Percentiles rank a stretch among this genome's conserved stretches.
phyloP scores from a whole-genome alignment of 2,113 vertebrate genomes.

The Gallinago media region DNA sequence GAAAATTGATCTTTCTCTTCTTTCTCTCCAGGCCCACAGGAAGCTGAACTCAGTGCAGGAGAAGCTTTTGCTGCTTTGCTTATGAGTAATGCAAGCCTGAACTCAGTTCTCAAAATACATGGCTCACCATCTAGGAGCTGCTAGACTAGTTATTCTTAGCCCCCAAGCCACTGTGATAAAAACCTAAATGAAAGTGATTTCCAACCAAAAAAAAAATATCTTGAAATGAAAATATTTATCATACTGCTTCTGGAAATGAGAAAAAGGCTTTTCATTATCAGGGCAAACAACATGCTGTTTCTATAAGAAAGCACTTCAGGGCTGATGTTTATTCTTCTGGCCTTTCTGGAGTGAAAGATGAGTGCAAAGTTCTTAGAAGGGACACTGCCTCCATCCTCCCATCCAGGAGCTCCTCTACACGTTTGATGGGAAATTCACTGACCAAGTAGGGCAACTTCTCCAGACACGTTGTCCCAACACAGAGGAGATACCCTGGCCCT shows the following conservation, averaged over 20 bases:
- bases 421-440: not conserved
- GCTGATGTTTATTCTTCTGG: not conserved
- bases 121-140: slow-evolving; percentile 12
- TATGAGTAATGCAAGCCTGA: slow-evolving; percentile 34
- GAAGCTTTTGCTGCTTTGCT: not conserved
- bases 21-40: not conserved
- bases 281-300: not conserved
- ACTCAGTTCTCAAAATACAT: slow-evolving; percentile 32
- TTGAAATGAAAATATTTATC: slow-evolving; percentile 53
- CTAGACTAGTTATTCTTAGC: slow-evolving; percentile 59
- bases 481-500: not conserved
- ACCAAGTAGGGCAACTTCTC: not conserved
- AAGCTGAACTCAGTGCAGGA: not conserved
- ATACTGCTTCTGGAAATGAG: not conserved
- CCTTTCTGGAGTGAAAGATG: not conserved
- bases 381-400: not conserved
- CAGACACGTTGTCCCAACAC: not conserved
- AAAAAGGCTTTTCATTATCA: not conserved
- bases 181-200: slow-evolving; percentile 17
- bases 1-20: not conserved
- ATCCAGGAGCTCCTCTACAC: accelerated
- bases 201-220: not conserved
- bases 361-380: not conserved
- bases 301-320: not conserved
- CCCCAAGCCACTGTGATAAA: not conserved